Evolutionary conservation across 30 jellyfish, hydroid and myxozoan species (phyloP).

Genomic region (Rhopilema esculentum): DNA sequence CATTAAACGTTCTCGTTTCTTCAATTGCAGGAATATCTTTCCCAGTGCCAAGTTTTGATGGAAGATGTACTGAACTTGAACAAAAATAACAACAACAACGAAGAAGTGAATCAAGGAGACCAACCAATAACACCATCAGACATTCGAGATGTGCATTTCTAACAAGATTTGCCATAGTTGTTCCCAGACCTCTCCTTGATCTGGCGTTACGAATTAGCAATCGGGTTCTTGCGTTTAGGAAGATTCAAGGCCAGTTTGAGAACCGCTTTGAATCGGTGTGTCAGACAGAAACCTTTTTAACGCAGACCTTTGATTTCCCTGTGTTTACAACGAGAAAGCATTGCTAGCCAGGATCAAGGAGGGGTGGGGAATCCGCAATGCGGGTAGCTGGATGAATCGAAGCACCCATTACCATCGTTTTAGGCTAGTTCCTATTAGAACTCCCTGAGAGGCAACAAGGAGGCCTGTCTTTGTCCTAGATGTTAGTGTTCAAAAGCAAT

Average conservation of each 20-base stretch:
- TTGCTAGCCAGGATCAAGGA: not conserved
- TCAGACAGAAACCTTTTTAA: not conserved
- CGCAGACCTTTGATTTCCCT: not conserved
- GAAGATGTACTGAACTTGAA: conserved; percentile 78
- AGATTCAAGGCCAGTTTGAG: not conserved
- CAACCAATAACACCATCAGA: conserved; percentile 98
- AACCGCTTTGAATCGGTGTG: not conserved
- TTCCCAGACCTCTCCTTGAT: conserved; percentile 18
- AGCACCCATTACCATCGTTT: not conserved
- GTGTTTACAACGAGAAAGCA: not conserved
- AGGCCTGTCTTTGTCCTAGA: not conserved
- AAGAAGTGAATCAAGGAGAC: conserved; percentile 29
- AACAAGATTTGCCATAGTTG: conserved; percentile 4
- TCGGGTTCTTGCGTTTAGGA: not conserved
- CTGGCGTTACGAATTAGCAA: not conserved
- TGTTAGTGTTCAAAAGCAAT: not conserved
- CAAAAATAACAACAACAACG: conserved; percentile 31
- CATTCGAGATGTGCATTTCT: conserved; percentile 90
- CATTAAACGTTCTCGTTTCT: not conserved
- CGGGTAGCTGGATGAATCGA: no score
- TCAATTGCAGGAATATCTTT: conserved; percentile 82
- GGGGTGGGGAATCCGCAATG: not conserved
- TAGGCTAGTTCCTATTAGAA: not conserved
- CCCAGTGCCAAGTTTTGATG: conserved; percentile 89
- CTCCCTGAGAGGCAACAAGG: not conserved